A percentile compares a stretch with the other conserved stretches of the same genome.
These are phyloP conservation scores for Prunella strophiata DNA, from an alignment of 2,797 vertebrate genomes.

Conservation along the genomic window DNA sequence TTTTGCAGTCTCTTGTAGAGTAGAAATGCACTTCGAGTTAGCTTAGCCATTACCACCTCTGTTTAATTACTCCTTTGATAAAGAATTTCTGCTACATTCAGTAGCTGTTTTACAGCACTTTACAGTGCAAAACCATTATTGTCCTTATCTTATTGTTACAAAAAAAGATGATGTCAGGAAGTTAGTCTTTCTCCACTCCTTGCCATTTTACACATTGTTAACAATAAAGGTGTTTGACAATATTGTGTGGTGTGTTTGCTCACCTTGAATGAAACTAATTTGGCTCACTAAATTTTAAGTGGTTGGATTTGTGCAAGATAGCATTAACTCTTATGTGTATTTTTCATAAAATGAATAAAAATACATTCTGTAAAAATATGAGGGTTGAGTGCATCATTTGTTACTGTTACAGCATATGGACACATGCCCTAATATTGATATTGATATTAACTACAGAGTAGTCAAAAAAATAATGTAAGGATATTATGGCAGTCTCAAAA, in stretches of 20 bases:
- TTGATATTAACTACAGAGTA: not conserved
- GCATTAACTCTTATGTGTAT: not conserved
- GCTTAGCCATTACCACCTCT: not conserved
- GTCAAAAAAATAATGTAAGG: not conserved
- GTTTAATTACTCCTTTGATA: constrained; percentile 7
- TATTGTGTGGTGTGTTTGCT: not conserved
- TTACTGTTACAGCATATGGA: not conserved
- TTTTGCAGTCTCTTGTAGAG: not conserved
- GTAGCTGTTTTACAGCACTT: not conserved
- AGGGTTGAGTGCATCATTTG: not conserved
- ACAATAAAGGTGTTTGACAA: not conserved
- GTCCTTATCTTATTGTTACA: not conserved
- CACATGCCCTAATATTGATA: not conserved
- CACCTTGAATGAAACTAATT: not conserved
- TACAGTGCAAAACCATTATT: not conserved
- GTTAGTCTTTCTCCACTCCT: not conserved
- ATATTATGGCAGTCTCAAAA: not conserved
- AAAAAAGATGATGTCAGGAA: not conserved
- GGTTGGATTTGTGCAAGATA: not conserved
- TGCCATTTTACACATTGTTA: not conserved
- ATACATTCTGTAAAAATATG: not conserved
- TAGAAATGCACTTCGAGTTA: not conserved
- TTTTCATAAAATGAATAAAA: not conserved
- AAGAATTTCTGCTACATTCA: not conserved
- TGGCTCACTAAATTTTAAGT: not conserved